Base-by-base conservation (phyloP, 2,113 vertebrate species). In the Oryzias javanicus region DNA sequence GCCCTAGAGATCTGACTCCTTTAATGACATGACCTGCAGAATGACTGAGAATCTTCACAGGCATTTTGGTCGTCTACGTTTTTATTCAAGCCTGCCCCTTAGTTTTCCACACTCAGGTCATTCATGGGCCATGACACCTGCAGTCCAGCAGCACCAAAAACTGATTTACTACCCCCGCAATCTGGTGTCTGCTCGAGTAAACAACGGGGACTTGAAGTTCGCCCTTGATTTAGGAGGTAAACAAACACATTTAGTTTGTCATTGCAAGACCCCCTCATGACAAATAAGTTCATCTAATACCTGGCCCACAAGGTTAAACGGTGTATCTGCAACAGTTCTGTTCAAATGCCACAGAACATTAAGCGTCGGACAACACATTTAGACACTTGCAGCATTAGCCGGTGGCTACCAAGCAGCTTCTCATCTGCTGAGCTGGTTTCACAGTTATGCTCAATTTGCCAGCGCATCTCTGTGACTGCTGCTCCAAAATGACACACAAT, bases 341-440 rank as follows among this genome's bases (percentile, higher is more conserved):
- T 29, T 49, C 25, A 67, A 74, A 78, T 69, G 63, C 63, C 76
- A 76, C 55, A 17, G 41, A 70, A 59, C 57, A 70, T 60, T 49
- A 58, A 18, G 55, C 35, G 27, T 12, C 1, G 18, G 49, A 10
- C 42, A 52, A 27, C 22, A 44, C 49, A n/a, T 51, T 64, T 40
- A 42, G 56, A 24, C 48, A 20, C 50, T 22, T 29, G 18, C 16
- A 53, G 20, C 18, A 4, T 12, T 8, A 17, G 46, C 10, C 5
- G 1, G 17, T 55, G 57, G 52, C 35, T 35, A 35, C 35, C 8
- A 35, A 35, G 35, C 35, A 55, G 41, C 27, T 59, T 25, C 49
- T 57, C 18, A 58, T 55, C 54, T 16, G 15, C 42, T 42, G 20
- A 53, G 64, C 42, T 1, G 0, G 17, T 52, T 51, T 18, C 54